Conservation (phyloP, 2,888 invertebrate genomes). For the Chrysodeixis includens region DNA sequence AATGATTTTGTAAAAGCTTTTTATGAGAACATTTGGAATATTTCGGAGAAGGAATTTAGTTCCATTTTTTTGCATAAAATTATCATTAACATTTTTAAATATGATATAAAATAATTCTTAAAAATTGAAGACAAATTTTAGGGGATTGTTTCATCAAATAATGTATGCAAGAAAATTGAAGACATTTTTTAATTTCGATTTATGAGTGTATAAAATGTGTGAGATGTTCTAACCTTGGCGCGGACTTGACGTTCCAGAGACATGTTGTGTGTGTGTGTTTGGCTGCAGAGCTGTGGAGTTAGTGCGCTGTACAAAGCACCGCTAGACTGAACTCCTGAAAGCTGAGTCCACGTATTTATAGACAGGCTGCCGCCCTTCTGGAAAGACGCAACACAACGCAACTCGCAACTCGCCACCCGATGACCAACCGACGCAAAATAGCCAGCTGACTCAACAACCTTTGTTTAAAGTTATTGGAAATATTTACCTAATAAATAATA, state of each 20-base stretch:
- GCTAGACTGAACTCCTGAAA: constrained; percentile 87
- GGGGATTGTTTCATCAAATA: neutral
- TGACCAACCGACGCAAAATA: constrained; percentile 76
- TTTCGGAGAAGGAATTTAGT: neutral
- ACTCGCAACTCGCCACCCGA: constrained; percentile 67
- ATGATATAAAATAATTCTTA: neutral
- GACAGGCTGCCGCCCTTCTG: constrained; percentile 84
- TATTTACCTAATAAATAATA: constrained; percentile 14
- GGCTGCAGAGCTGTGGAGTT: constrained; percentile 70
- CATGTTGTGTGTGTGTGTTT: constrained; percentile 89
- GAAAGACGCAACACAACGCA: constrained; percentile 78
- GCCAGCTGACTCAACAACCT: constrained; percentile 83
- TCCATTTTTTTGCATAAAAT: too few species aligned
- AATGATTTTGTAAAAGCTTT: neutral
- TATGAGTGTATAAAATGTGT: constrained; percentile 13
- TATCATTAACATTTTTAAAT: neutral
- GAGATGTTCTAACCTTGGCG: constrained; percentile 92
- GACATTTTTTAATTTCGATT: neutral
- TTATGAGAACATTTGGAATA: neutral
- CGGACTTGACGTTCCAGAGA: constrained; percentile 98
- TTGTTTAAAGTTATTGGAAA: constrained; percentile 42
- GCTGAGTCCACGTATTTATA: constrained; percentile 85
- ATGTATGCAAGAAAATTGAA: neutral
- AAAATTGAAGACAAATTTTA: neutral
- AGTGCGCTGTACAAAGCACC: constrained; percentile 75